Conservation (phyloP, 1,140 invertebrate species). For the Drosophila gunungcola region DNA sequence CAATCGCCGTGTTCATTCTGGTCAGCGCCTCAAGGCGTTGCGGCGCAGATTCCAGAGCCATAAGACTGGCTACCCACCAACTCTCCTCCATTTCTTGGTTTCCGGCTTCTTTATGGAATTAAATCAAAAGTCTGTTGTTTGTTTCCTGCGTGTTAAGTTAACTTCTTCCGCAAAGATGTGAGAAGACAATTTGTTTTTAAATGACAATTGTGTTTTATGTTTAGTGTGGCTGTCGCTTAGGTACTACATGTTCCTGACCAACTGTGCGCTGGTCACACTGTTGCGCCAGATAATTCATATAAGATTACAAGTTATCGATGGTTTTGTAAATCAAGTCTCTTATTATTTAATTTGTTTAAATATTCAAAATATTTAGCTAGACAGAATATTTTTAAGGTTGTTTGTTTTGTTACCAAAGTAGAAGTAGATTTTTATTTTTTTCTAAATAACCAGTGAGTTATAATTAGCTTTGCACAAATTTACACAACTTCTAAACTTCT, state of each 20-base stretch:
- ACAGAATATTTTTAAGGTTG: too few relatives aligned
- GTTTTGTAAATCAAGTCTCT: too few relatives aligned
- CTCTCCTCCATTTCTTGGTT: conserved; percentile 73
- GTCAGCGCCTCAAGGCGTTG: conserved; percentile 79
- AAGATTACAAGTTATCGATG: background rate
- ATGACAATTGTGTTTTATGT: conserved; percentile 5
- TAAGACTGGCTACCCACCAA: conserved; percentile 84
- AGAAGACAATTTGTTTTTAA: background rate
- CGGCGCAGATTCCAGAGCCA: conserved; percentile 77
- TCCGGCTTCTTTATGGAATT: background rate
- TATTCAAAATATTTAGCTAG: too few relatives aligned
- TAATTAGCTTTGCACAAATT: too few relatives aligned
- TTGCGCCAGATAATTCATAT: background rate
- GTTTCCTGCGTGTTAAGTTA: too few relatives aligned
- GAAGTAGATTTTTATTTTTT: too few relatives aligned
- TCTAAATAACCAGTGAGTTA: too few relatives aligned
- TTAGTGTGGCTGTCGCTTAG: background rate
- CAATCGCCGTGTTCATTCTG: conserved; percentile 35
- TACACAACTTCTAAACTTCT: too few relatives aligned
- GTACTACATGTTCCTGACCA: background rate
- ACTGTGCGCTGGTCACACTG: background rate
- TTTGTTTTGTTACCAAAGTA: too few relatives aligned
- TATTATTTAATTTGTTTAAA: too few relatives aligned
- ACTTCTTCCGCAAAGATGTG: too few relatives aligned
- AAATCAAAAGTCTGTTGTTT: background rate